phyloP scores from a whole-genome alignment of 2,797 vertebrate species.

The Tragelaphus oryx region DNA sequence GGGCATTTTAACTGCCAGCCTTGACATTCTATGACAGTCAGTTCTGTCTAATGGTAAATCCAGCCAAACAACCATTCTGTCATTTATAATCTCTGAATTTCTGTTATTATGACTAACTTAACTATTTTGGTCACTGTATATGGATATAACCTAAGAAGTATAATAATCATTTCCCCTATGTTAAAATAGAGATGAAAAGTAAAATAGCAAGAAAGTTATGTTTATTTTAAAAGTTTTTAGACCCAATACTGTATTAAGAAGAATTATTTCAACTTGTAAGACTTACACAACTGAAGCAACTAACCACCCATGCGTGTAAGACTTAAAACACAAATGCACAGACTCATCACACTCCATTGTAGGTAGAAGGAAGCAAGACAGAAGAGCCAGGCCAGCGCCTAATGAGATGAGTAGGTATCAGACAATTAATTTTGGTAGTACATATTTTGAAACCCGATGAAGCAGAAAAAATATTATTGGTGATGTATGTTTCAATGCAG shows the following conservation, averaged over 20 bases:
- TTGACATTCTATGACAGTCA: background rate
- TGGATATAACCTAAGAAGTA: background rate
- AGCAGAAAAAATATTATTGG: background rate
- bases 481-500: background rate
- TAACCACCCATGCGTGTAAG: background rate
- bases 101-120: background rate
- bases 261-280: background rate
- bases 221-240: background rate
- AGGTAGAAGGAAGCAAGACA: background rate
- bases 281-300: background rate
- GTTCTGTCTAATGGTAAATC: background rate
- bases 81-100: conserved; percentile 13
- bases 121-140: background rate
- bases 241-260: background rate
- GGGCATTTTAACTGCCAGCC: background rate
- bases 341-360: background rate
- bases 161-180: background rate
- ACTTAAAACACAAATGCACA: background rate
- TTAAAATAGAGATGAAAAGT: background rate
- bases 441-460: background rate
- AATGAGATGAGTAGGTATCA: background rate
- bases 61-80: background rate
- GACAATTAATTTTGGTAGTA: background rate
- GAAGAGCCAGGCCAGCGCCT: background rate
- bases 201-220: background rate